Conservation (phyloP, 2,888 invertebrate genomes). For the Clanis bilineata region DNA sequence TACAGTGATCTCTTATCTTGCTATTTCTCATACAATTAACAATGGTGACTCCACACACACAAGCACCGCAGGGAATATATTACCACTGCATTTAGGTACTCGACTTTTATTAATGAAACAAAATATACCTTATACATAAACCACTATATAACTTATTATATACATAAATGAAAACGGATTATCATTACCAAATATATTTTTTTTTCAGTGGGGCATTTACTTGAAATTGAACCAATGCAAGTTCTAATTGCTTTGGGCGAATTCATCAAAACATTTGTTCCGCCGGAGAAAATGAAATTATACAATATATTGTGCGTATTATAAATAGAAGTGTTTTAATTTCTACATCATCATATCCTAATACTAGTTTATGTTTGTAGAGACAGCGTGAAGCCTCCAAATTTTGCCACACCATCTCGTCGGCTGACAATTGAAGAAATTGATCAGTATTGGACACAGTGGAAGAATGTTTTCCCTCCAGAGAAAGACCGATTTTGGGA, state of each 20-base stretch:
- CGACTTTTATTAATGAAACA: too few relatives aligned
- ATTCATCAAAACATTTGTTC: conserved; percentile 77
- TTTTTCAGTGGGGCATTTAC: conserved; percentile 80
- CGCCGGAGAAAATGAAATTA: conserved; percentile 67
- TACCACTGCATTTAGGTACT: too few relatives aligned
- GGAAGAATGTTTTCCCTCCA: conserved; percentile 81
- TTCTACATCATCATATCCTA: background rate
- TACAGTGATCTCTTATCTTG: too few relatives aligned
- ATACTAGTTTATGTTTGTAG: conserved; percentile 38
- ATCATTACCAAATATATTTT: background rate
- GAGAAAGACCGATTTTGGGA: conserved; percentile 88
- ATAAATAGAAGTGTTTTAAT: background rate
- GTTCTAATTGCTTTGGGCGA: conserved; percentile 85
- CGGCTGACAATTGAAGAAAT: conserved; percentile 81
- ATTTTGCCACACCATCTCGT: conserved; percentile 80
- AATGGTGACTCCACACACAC: too few relatives aligned
- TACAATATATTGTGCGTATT: conserved; percentile 63
- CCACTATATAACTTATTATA: too few relatives aligned
- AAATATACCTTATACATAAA: too few relatives aligned
- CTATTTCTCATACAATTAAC: too few relatives aligned
- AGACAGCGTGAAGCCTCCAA: conserved; percentile 63
- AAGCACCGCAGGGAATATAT: too few relatives aligned
- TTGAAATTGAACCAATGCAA: conserved; percentile 86
- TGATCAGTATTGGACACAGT: conserved; percentile 85
- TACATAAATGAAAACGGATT: background rate